These are phyloP conservation scores for Tigriopus californicus DNA, from an alignment of 2,888 invertebrate species.

Conservation along the genomic window DNA sequence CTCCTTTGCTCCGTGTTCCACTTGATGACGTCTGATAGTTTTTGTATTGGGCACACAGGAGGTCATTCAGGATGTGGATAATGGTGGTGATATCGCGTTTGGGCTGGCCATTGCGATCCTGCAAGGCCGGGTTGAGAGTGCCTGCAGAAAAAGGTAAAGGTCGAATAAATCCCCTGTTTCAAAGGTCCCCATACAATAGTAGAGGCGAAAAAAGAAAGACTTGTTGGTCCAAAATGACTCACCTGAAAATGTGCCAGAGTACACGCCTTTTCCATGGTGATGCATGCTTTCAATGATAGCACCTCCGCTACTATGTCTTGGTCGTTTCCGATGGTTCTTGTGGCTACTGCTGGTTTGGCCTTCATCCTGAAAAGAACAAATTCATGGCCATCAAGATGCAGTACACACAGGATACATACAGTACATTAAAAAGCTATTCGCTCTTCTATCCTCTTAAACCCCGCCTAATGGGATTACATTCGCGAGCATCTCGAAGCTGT, in stretches of 20 bases:
- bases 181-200: too few relatives aligned
- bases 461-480: too few relatives aligned
- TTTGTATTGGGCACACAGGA: constrained; percentile 57
- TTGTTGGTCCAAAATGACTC: neutral
- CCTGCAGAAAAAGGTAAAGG: constrained; percentile 31
- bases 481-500: too few relatives aligned
- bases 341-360: constrained; percentile 17
- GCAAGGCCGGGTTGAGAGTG: constrained; percentile 75
- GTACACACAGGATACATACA: too few relatives aligned
- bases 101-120: constrained; percentile 74
- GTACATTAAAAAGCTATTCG: too few relatives aligned
- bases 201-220: neutral
- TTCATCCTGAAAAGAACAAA: constrained; percentile 19
- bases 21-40: constrained; percentile 15
- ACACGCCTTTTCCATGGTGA: constrained; percentile 82
- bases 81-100: constrained; percentile 86
- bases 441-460: too few relatives aligned
- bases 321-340: neutral
- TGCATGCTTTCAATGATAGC: constrained; percentile 80
- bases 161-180: too few relatives aligned
- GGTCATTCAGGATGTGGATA: constrained; percentile 83
- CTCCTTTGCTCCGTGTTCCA: neutral
- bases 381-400: too few relatives aligned
- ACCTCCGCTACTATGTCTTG: constrained; percentile 30
- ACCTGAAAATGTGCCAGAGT: constrained; percentile 79